These are phyloP conservation scores for Habropoda laboriosa DNA, from an alignment of 1,140 invertebrate species.

Conservation along the genomic window DNA sequence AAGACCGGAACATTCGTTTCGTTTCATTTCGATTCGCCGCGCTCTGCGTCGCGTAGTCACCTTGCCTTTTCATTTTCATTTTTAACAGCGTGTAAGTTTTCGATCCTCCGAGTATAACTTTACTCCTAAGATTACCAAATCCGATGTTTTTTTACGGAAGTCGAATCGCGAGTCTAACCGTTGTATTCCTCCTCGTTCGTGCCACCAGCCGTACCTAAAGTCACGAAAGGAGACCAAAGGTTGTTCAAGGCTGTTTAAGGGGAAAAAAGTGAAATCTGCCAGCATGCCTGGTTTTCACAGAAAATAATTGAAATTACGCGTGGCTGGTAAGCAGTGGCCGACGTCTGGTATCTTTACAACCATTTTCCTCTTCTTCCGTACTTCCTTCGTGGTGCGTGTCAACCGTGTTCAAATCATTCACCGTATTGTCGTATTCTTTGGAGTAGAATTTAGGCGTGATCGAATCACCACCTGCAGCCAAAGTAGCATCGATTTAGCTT, in stretches of 20 bases:
- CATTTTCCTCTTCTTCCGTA: slow-evolving; percentile 55
- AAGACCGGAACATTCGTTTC: no score
- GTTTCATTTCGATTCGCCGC: not conserved
- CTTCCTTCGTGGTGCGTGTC: slow-evolving; percentile 55
- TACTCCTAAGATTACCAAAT: slow-evolving; percentile 72
- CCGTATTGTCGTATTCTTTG: slow-evolving; percentile 54
- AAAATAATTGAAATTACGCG: slow-evolving; percentile 61
- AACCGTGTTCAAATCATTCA: slow-evolving; percentile 49
- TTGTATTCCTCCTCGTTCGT: slow-evolving; percentile 70
- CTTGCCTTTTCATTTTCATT: no score
- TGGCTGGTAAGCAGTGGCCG: slow-evolving; percentile 72
- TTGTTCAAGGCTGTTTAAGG: not conserved
- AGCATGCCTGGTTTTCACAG: not conserved
- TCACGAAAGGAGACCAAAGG: not conserved
- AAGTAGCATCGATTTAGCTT: no score
- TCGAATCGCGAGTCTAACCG: slow-evolving; percentile 70
- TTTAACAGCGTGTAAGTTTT: no score
- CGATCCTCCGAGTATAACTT: slow-evolving; percentile 72
- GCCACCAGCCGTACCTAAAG: slow-evolving; percentile 77
- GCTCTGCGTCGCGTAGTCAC: no score
- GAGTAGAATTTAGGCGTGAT: slow-evolving; percentile 77
- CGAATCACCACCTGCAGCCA: slow-evolving; percentile 67
- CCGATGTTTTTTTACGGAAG: slow-evolving; percentile 74
- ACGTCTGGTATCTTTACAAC: slow-evolving; percentile 54
- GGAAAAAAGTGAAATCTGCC: not conserved